Evolutionary conservation across 2,888 invertebrate species (phyloP), one percentile per base, ranked within the genome.

Genomic region (Hyppa rectilinea): DNA sequence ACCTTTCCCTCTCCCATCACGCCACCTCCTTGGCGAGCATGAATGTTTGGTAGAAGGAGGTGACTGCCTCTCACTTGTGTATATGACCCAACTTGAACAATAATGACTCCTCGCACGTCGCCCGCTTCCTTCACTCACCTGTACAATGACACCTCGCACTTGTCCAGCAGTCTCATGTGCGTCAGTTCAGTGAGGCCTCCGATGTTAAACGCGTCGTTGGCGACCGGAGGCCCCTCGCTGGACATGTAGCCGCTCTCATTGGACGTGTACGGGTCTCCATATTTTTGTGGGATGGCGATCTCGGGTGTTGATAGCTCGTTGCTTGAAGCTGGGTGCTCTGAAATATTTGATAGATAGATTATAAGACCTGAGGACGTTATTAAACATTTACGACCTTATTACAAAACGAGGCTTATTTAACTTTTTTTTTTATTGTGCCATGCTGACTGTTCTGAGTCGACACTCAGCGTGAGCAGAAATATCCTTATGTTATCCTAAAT

Each of bases 121-220:
- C n/a, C n/a, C n/a, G n/a, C n/a, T n/a, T n/a, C n/a, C n/a, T n/a
- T n/a, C n/a, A 26, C 64, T 64, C 31, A 96, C 96, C 96, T 92
- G 82, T 96, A 96, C 14, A 96, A 88, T 6, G 95, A 96, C 40
- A 95, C 90, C 2, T 86, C 73, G 45, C 91, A 93, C 17, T 96
- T 95, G 75, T 95, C 93, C 53, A 96, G 91, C 50, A 96, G 93
- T 36, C 92, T 90, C 75, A 95, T 92, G 71, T 95, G 93, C 40
- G 96, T 95, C 55, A 96, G 92, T 62, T 96, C 96, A 5, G 92
- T 90, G 77, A 97, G 89, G 2, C 96, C 95, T 17, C 96, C 96
- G 53, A 96, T 92, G 77, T 96, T 95, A 82, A 95, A 96, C 58
- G 95, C 94, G 83, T 96, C 96, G 38, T 93, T 61, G n/a, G 78